Percentiles rank a stretch among this genome's conserved stretches.
Conservation (phyloP, 1,140 invertebrate species). For the Maniola jurtina region DNA sequence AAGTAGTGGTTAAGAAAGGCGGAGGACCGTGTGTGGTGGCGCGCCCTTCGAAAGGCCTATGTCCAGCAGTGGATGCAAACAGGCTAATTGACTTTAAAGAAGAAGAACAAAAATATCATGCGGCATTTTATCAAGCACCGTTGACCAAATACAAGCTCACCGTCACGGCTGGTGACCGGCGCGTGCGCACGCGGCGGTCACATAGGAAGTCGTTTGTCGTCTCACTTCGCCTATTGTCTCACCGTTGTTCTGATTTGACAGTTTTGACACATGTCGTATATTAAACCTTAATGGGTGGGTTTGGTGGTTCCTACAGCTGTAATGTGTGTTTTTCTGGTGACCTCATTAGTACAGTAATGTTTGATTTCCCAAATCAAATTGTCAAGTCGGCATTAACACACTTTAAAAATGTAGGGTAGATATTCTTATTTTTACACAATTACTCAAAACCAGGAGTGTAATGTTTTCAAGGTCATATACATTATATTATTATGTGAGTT, state of each 20-base stretch:
- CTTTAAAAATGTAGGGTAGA: no score
- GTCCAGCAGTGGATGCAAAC: no score
- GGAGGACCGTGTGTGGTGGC: no score
- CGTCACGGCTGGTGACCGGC: constrained; percentile 50
- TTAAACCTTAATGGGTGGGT: constrained; percentile 18
- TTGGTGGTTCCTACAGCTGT: neutral
- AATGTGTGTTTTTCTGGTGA: neutral
- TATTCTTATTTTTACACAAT: no score
- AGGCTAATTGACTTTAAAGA: no score
- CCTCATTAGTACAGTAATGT: neutral
- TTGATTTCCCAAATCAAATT: no score
- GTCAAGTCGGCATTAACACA: no score
- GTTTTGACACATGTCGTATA: constrained; percentile 37
- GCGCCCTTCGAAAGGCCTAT: no score
- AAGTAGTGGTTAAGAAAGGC: no score
- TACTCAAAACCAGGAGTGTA: no score
- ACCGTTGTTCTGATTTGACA: constrained; percentile 43
- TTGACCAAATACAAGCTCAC: constrained; percentile 48
- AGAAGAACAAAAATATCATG: neutral
- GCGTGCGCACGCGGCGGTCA: constrained; percentile 42
- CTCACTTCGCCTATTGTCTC: constrained; percentile 44
- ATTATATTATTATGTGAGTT: no score
- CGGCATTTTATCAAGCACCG: constrained; percentile 35
- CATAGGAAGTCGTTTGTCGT: constrained; percentile 52
- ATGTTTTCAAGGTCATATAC: no score